Evolutionary conservation across 2,113 vertebrate species (phyloP).

Genomic region (Lamprotornis superbus): DNA sequence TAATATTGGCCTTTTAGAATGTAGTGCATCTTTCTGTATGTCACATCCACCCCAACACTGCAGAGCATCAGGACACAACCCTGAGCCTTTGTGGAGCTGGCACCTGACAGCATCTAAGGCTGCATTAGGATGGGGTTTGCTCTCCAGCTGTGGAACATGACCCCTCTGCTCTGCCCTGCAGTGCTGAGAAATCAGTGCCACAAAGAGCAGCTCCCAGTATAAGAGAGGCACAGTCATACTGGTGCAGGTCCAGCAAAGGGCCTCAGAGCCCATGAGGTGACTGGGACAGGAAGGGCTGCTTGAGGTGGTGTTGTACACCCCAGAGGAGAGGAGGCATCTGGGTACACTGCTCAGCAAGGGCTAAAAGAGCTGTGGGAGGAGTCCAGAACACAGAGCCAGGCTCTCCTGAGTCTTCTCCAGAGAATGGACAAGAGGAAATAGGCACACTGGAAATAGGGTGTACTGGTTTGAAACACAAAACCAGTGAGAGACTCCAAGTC

Average conservation of each 20-base stretch:
- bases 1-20: too few relatives aligned
- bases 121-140: not conserved
- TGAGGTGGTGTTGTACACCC: not conserved
- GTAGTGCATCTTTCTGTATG: too few relatives aligned
- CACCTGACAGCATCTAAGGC: not conserved
- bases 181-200: not conserved
- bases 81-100: not conserved
- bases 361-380: not conserved
- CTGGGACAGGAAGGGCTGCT: not conserved
- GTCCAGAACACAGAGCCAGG: not conserved
- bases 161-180: not conserved
- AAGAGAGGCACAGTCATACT: not conserved
- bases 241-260: not conserved
- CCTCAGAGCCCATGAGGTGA: not conserved
- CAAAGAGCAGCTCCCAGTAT: not conserved
- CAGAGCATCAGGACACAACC: not conserved
- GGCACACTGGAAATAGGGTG: not conserved
- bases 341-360: not conserved
- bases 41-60: too few relatives aligned
- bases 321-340: not conserved
- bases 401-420: not conserved
- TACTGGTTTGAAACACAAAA: too few relatives aligned
- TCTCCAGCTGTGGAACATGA: not conserved
- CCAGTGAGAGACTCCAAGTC: too few relatives aligned
- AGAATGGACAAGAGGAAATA: not conserved